Conservation (phyloP, 2,113 vertebrate genomes). For the Lichenostomus cassidix region DNA sequence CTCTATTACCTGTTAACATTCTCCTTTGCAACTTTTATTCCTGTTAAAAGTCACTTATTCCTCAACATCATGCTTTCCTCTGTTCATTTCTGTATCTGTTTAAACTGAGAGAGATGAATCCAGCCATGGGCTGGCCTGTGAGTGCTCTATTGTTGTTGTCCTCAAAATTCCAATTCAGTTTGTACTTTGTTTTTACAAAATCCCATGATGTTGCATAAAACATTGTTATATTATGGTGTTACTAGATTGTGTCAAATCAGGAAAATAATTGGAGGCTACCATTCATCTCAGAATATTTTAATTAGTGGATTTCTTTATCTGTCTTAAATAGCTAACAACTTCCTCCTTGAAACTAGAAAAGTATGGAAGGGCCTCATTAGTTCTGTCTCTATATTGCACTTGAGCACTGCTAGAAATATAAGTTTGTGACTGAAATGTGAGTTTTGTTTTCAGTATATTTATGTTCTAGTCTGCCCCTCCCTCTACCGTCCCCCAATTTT, state of each 20-base stretch:
- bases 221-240: slow-evolving; percentile 52
- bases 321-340: slow-evolving; percentile 62
- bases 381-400: not conserved
- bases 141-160: not conserved
- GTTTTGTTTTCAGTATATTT: slow-evolving; percentile 24
- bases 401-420: not conserved
- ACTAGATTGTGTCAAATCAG: slow-evolving; percentile 66
- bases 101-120: not conserved
- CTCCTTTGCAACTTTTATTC: not conserved
- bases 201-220: slow-evolving; percentile 20
- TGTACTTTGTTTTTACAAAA: slow-evolving; percentile 20
- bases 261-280: slow-evolving; percentile 70
- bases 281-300: slow-evolving; percentile 68
- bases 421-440: not conserved
- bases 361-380: slow-evolving; percentile 55
- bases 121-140: not conserved
- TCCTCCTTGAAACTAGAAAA: slow-evolving; percentile 45
- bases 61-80: not conserved
- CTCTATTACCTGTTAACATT: not conserved
- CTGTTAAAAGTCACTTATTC: not conserved
- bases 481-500: not conserved
- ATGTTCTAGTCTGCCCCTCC: not conserved
- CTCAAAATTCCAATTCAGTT: not conserved
- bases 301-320: slow-evolving; percentile 71
- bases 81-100: not conserved